phyloP scores from a whole-genome alignment of 2,888 invertebrate species.

The Tromatobia lineatoria region DNA sequence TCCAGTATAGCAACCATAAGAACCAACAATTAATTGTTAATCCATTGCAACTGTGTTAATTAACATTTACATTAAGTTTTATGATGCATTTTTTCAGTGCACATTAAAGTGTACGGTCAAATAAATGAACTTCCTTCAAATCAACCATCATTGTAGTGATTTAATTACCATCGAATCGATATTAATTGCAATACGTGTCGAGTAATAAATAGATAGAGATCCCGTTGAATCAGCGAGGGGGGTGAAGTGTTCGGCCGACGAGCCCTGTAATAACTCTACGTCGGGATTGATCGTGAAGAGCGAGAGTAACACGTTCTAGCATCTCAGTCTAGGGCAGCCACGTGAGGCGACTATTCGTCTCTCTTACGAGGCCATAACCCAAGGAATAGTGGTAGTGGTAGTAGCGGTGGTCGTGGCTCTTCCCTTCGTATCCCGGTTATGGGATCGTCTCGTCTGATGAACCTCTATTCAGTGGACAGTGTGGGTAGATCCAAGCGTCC shows the following conservation, averaged over 20 bases:
- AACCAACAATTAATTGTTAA: too few species aligned
- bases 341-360: slow-evolving; percentile 64
- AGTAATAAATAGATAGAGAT: slow-evolving; percentile 65
- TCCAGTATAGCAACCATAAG: too few species aligned
- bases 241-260: slow-evolving; percentile 19
- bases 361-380: slow-evolving; percentile 67
- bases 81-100: too few species aligned
- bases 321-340: slow-evolving; percentile 55
- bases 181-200: slow-evolving; percentile 62
- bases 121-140: not conserved
- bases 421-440: slow-evolving; percentile 66
- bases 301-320: slow-evolving; percentile 64
- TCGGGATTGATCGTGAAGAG: slow-evolving; percentile 66
- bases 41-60: too few species aligned
- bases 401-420: slow-evolving; percentile 46
- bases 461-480: slow-evolving; percentile 75
- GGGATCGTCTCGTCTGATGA: slow-evolving; percentile 75
- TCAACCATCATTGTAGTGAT: slow-evolving; percentile 22
- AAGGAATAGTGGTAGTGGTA: slow-evolving; percentile 43
- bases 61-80: too few species aligned
- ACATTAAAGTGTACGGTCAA: not conserved
- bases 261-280: slow-evolving; percentile 64
- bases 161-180: slow-evolving; percentile 63
- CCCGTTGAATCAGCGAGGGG: slow-evolving; percentile 55
- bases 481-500: slow-evolving; percentile 47